Percentiles rank a stretch among this genome's conserved stretches.
Conservation (phyloP, 1,140 invertebrate genomes). For the Ceratosolen fusciceps region DNA sequence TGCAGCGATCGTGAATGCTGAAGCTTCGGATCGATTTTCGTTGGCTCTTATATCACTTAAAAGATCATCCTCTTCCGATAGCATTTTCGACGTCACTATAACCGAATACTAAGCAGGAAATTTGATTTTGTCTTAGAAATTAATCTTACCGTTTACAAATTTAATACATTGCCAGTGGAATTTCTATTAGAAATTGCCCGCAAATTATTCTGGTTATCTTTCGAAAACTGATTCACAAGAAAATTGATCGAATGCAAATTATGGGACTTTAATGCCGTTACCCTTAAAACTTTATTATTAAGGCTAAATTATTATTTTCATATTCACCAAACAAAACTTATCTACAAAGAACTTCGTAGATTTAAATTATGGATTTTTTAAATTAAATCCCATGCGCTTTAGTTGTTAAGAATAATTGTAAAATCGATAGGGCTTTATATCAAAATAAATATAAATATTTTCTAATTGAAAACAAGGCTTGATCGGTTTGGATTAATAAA, state of each 20-base stretch:
- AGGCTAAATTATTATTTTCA: too few relatives aligned
- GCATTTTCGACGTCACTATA: not conserved
- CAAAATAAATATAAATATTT: too few relatives aligned
- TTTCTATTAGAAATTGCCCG: not conserved
- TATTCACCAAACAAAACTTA: too few relatives aligned
- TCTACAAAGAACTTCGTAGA: too few relatives aligned
- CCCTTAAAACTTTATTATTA: not conserved
- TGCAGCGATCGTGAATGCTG: not conserved
- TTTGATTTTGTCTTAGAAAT: not conserved
- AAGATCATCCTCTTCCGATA: not conserved
- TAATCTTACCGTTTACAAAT: not conserved
- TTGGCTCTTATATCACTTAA: not conserved
- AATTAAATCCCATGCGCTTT: too few relatives aligned
- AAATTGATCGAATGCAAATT: constrained; percentile 8
- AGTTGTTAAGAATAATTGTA: too few relatives aligned
- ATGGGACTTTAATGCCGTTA: not conserved
- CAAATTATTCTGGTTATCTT: constrained; percentile 18
- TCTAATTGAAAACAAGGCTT: too few relatives aligned
- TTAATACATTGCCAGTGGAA: not conserved
- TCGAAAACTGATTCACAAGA: constrained; percentile 9
- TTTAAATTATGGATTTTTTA: too few relatives aligned
- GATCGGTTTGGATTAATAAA: too few relatives aligned
- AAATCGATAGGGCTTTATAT: too few relatives aligned
- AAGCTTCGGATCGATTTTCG: not conserved
- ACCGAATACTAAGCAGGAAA: not conserved